Base-by-base conservation (phyloP, 1,140 invertebrate species). In the Asobara japonica region DNA sequence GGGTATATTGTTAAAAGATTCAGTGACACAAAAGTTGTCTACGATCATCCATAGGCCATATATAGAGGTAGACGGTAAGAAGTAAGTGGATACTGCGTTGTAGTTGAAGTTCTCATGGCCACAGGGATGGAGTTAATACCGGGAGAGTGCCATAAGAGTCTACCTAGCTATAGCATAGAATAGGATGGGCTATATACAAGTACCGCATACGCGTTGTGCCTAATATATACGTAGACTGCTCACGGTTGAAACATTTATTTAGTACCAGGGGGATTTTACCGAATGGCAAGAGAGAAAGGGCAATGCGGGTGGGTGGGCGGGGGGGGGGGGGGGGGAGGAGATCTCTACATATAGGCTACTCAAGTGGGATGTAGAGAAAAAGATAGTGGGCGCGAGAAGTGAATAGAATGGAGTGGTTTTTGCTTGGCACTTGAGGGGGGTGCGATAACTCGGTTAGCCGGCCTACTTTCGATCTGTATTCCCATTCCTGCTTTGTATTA, bases 241-340 rank as follows among this genome's bases (percentile, higher is more conserved):
- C 75, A 72, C 69, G 76, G 79, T 81, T 86, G 77, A 85, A 86
- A 86, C 81, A 86, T 86, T 86, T 83, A 86, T 85, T 84, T 83
- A 83, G 79, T 80, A 74, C 80, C 81, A 79, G 77, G 83, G 83
- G 80, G 83, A 84, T 86, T 84, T 83, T 79, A 31, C 29, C 77
- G 77, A 85, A 84, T 82, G 79, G 80, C 67, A 72, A 74, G 78
- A 74, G 74, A 72, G 76, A 71, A 71, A 65, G 33, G 31, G 48
- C 31, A 68, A 30, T 48, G 56, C 33, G 29, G 3, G 20, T 18
- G 30, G n/a, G 48, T 31, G 27, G 18, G 41, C 48, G 56, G 36
- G 29, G 3, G 20, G 22, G 30, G n/a, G 48, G 60, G 27, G 18
- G 62, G 60, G 13, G 27, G 51, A 33, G 29, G 41, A 45, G 36